Conservation (phyloP, 2,113 vertebrate genomes). For the Saimiri boliviensis region DNA sequence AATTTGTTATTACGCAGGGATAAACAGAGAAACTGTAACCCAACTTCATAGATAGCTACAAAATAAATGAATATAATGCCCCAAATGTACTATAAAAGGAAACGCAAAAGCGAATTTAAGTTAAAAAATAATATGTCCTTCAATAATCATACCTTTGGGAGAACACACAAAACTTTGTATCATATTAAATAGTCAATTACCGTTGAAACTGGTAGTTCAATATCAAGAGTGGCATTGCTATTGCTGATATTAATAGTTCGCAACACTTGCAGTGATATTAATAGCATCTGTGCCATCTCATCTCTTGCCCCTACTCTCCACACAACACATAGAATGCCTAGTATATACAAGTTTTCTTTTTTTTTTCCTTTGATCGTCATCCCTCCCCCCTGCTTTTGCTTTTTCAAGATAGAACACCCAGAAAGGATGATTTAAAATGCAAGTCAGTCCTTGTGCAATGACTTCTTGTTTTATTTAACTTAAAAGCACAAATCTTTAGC, state of each 20-base stretch:
- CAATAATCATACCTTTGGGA: not conserved
- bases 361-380: not conserved
- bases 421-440: not conserved
- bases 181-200: not conserved
- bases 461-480: not conserved
- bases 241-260: not conserved
- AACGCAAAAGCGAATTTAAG: not conserved
- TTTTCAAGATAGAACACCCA: not conserved
- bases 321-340: not conserved
- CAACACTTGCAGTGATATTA: rapidly evolving
- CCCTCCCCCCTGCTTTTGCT: not conserved
- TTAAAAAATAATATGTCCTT: not conserved
- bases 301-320: not conserved
- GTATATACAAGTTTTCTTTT: not conserved
- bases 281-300: not conserved
- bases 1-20: not conserved
- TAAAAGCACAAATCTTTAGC: not conserved
- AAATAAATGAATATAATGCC: not conserved
- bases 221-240: not conserved
- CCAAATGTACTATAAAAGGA: not conserved
- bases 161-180: not conserved
- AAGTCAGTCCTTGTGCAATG: not conserved
- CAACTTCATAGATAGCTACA: not conserved
- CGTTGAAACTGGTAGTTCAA: not conserved
- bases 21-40: not conserved